Percentiles rank a stretch among this genome's conserved stretches.
These are phyloP conservation scores for Ridgeia piscesae DNA, from an alignment of 1,140 invertebrate species.

Conservation along the genomic window DNA sequence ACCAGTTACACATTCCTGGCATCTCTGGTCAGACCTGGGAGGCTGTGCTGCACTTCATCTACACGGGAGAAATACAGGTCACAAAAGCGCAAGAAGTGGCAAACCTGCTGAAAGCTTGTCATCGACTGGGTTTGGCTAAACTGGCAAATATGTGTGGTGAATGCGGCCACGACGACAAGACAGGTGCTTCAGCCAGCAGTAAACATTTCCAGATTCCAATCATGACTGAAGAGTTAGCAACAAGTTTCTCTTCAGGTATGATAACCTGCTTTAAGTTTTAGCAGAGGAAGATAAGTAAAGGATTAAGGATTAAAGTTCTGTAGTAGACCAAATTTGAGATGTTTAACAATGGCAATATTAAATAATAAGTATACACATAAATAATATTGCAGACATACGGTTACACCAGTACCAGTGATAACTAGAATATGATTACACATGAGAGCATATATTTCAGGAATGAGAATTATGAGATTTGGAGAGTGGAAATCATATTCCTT, in stretches of 20 bases:
- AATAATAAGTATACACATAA: no score
- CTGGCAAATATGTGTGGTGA: neutral
- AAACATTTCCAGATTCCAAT: neutral
- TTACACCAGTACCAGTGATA: no score
- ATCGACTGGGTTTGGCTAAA: neutral
- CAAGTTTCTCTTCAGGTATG: neutral
- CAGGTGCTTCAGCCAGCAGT: neutral
- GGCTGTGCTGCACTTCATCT: neutral
- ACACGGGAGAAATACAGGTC: neutral
- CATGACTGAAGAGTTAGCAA: neutral
- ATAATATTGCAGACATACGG: no score
- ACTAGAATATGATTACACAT: no score
- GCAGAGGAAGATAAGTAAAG: no score
- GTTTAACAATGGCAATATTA: no score
- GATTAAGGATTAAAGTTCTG: no score
- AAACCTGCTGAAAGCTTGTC: neutral
- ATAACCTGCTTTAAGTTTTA: neutral
- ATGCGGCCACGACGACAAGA: neutral
- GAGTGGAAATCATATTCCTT: no score
- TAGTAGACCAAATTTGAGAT: no score
- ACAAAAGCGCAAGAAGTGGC: neutral
- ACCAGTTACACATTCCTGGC: neutral
- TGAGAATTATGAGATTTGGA: no score
- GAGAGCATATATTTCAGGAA: no score
- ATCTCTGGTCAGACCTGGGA: neutral